Evolutionary conservation across 1,140 invertebrate genomes (phyloP), one percentile per base, ranked within the genome.

Genomic region (Drosophila athabasca): DNA sequence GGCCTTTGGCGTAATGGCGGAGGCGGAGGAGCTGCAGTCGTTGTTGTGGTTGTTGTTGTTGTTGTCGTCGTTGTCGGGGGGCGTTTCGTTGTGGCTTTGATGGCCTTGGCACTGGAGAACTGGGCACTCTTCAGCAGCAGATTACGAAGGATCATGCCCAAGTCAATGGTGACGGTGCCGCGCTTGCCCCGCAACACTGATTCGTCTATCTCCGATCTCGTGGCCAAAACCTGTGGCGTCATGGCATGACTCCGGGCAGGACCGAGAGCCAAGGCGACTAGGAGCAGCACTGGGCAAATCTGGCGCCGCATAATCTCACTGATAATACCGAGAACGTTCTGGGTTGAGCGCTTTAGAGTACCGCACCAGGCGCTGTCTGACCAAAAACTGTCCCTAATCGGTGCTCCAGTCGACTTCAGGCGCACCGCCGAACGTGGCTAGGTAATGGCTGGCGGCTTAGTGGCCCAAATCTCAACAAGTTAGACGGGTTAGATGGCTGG

Each of bases 81-180:
- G 4, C 62, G 68, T 6, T 58, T 49, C 6, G 72, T 76, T 2
- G 82, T 65, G 41, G 4, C 24, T 26, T 26, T 41, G 35, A 5
- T 79, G 51, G 58, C 79, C 68, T 88, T 88, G 51, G 65, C 76
- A 41, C 49, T 76, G 31, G 79, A 79, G 31, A 88, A 22, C 7
- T 88, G 83, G 1, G 79, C 83, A 29, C 83, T 88, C 48, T 88
- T 88, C 13, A 79, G 76, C 19, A 88, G 68, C 35, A 88, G 8
- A 43, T 84, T 88, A 4, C 83, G 83, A 44, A 88, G 49, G 11
- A 88, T 41, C 24, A 62, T 8, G 9, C 83, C 84, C 51, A 88
- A 83, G 48, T 88, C 83, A 15, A 87, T 53, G 41, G 83, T 88
- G 49, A 89, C 60, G 5, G 67, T 64, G 59, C 50, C 67, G 11